Evolutionary conservation across 2,113 vertebrate genomes (phyloP).

Genomic region (Perca flavescens): DNA sequence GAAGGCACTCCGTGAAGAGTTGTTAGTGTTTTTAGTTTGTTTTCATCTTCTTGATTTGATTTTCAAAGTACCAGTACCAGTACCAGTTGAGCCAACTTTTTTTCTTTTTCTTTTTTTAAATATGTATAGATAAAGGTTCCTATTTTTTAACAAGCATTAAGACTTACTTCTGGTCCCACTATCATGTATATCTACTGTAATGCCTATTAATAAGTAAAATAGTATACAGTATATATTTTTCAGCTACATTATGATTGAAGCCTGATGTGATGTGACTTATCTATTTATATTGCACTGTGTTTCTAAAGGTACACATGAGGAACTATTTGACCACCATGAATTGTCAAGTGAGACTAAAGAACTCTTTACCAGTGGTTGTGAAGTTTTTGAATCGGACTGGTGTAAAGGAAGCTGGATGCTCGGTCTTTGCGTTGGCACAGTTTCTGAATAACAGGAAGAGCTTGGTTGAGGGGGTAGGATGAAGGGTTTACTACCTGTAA

Average conservation of each 20-base stretch:
- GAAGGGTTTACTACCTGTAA: slow-evolving; percentile 50
- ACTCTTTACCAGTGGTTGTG: slow-evolving; percentile 14
- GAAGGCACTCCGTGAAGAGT: neutral
- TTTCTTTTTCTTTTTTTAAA: neutral
- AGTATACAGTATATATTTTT: neutral
- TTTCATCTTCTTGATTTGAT: slow-evolving; percentile 9
- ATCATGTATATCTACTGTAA: neutral
- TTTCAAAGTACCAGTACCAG: slow-evolving; percentile 14
- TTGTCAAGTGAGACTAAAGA: neutral
- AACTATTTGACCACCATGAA: slow-evolving; percentile 19
- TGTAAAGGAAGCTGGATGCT: slow-evolving; percentile 46
- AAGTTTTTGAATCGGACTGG: slow-evolving; percentile 32
- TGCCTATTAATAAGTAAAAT: neutral
- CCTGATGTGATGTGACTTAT: neutral
- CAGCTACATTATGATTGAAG: neutral
- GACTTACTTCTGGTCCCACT: neutral
- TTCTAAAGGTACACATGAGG: slow-evolving; percentile 13
- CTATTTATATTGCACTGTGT: slow-evolving; percentile 5
- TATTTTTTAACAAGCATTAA: neutral
- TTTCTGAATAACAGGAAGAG: slow-evolving; percentile 69
- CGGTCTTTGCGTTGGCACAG: slow-evolving; percentile 48
- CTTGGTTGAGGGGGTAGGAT: slow-evolving; percentile 22
- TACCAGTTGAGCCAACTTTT: neutral
- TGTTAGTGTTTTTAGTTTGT: neutral
- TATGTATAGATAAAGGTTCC: neutral